Conservation (phyloP, 1,140 invertebrate genomes). For the Trachymyrmex cornetzi region DNA sequence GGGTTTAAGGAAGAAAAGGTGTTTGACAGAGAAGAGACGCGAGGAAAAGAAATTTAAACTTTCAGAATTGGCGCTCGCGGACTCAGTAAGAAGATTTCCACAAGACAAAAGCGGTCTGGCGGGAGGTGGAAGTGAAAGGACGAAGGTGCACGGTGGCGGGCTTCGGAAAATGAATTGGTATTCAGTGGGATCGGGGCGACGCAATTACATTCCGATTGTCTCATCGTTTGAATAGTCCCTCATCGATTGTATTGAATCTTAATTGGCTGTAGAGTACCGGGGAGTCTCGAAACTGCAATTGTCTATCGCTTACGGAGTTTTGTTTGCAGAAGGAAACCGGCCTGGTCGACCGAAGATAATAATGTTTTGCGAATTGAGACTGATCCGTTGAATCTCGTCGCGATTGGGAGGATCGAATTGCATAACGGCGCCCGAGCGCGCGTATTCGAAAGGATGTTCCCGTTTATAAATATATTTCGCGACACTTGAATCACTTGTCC, state of each 20-base stretch:
- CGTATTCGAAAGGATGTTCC: constrained; percentile 47
- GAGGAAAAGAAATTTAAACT: constrained; percentile 68
- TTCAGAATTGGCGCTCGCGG: constrained; percentile 53
- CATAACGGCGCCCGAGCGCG: background rate
- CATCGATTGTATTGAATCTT: constrained; percentile 82
- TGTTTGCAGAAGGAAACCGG: constrained; percentile 73
- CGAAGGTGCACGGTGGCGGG: constrained; percentile 64
- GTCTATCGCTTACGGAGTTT: constrained; percentile 79
- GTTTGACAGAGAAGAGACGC: constrained; percentile 43
- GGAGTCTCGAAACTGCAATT: constrained; percentile 78
- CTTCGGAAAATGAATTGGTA: constrained; percentile 82
- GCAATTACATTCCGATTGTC: constrained; percentile 86
- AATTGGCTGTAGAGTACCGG: constrained; percentile 75
- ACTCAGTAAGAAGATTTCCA: constrained; percentile 71
- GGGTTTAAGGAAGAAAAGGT: constrained; percentile 35
- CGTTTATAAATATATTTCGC: constrained; percentile 5
- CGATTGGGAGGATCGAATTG: constrained; percentile 46
- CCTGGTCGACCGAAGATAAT: constrained; percentile 69
- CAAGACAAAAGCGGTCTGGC: constrained; percentile 73
- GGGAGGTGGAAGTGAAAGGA: constrained; percentile 59
- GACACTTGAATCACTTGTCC: constrained; percentile 12
- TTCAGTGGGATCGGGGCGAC: constrained; percentile 80
- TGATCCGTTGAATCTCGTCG: constrained; percentile 59
- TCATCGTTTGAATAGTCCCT: constrained; percentile 83
- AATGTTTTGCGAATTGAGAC: constrained; percentile 62